Evolutionary conservation across 35 echinoderm and acorn worm species (phyloP).

Genomic region (Ophioderma brevispina): DNA sequence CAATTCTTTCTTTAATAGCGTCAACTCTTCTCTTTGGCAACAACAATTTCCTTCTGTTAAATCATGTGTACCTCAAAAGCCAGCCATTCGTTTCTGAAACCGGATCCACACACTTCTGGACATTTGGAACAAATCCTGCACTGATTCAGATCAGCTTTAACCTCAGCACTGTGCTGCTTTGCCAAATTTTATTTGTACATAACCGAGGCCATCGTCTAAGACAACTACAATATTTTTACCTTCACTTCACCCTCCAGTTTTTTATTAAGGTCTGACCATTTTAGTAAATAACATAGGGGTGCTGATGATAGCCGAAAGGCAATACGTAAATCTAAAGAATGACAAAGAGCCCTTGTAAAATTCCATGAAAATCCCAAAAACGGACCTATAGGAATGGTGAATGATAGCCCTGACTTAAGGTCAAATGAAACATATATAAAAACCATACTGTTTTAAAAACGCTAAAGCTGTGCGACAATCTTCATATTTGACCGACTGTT

Average conservation of each 20-base stretch:
- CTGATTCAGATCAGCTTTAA: background rate
- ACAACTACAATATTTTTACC: background rate
- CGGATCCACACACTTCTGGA: background rate
- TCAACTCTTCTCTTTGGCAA: background rate
- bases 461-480: too few relatives aligned
- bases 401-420: background rate
- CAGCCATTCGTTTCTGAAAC: slow-evolving; percentile 11
- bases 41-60: background rate
- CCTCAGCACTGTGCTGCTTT: background rate
- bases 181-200: background rate
- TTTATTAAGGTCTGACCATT: background rate
- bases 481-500: background rate
- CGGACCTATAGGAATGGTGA: background rate
- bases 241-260: background rate
- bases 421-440: slow-evolving; percentile 1
- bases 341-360: background rate
- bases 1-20: background rate
- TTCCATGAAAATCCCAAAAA: background rate
- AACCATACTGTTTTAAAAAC: background rate
- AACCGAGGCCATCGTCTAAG: slow-evolving; percentile 3
- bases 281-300: slow-evolving; percentile 23
- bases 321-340: background rate
- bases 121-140: slow-evolving; percentile 2
- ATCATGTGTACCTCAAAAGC: background rate
- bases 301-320: background rate